phyloP scores from a whole-genome alignment of 2,888 invertebrate species.

The Chrysolina americana region DNA sequence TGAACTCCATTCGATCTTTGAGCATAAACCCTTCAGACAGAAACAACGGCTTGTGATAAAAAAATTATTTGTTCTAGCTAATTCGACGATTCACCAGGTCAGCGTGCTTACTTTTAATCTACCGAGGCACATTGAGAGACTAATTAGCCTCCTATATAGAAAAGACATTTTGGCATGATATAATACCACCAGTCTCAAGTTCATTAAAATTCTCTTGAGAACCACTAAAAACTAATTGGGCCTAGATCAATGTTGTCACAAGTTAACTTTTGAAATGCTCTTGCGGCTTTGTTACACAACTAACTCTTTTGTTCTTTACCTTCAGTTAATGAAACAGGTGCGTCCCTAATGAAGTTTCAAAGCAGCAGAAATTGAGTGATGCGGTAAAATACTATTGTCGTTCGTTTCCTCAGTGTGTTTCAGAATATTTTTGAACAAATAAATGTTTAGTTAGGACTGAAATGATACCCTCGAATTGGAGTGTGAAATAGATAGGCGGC shows the following conservation, averaged over 20 bases:
- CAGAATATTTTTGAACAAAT: too few species aligned
- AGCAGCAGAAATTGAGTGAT: too few species aligned
- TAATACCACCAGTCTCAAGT: neutral
- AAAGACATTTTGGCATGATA: constrained; percentile 3
- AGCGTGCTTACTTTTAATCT: neutral
- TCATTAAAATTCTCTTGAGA: neutral
- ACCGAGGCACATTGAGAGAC: neutral
- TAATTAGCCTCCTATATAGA: constrained; percentile 1
- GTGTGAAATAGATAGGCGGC: too few species aligned
- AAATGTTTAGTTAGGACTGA: too few species aligned
- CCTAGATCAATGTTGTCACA: neutral
- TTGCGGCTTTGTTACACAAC: neutral
- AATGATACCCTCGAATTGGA: too few species aligned
- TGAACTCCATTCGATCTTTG: too few species aligned
- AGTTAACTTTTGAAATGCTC: neutral
- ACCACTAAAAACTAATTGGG: neutral
- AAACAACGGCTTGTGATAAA: too few species aligned
- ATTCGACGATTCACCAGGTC: too few species aligned
- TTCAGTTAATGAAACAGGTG: neutral
- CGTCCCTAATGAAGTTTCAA: neutral
- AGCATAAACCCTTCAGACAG: too few species aligned
- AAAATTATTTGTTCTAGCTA: neutral
- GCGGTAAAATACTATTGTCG: too few species aligned
- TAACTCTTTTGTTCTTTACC: neutral
- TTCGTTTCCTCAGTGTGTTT: too few species aligned